These are phyloP conservation scores for Brachypteracias leptosomus DNA, from an alignment of 2,113 vertebrate genomes.

Conservation along the genomic window DNA sequence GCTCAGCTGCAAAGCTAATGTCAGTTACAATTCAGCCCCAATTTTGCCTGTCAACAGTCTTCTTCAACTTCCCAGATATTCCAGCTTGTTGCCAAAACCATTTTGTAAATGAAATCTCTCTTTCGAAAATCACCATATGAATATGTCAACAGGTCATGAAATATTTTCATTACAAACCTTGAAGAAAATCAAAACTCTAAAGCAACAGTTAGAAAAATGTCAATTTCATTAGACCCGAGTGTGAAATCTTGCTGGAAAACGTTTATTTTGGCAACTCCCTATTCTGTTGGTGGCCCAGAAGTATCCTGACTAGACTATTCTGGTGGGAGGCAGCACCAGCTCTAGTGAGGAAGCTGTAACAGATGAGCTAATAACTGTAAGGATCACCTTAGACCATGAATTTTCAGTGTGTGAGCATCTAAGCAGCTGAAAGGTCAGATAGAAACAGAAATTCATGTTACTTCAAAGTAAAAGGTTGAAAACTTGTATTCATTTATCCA, in stretches of 20 bases:
- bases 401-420: background rate
- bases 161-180: slow-evolving; percentile 80
- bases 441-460: background rate
- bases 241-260: slow-evolving; percentile 77
- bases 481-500: background rate
- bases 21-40: slow-evolving; percentile 68
- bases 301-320: slow-evolving; percentile 60
- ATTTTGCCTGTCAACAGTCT: slow-evolving; percentile 76
- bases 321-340: slow-evolving; percentile 57
- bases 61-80: slow-evolving; percentile 72
- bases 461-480: background rate
- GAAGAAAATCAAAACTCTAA: slow-evolving; percentile 75
- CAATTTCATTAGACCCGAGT: slow-evolving; percentile 74
- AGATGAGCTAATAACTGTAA: slow-evolving; percentile 44
- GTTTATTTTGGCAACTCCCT: slow-evolving; percentile 78
- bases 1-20: slow-evolving; percentile 60
- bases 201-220: slow-evolving; percentile 74
- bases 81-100: slow-evolving; percentile 72
- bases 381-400: background rate
- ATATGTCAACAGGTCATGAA: slow-evolving; percentile 84
- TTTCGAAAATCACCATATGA: slow-evolving; percentile 81
- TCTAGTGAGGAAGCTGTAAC: slow-evolving; percentile 12
- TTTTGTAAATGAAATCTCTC: slow-evolving; percentile 77
- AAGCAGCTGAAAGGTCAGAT: background rate
- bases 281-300: slow-evolving; percentile 73